Base-by-base conservation (phyloP, 2,888 invertebrate species). In the Drosophila cognata region DNA sequence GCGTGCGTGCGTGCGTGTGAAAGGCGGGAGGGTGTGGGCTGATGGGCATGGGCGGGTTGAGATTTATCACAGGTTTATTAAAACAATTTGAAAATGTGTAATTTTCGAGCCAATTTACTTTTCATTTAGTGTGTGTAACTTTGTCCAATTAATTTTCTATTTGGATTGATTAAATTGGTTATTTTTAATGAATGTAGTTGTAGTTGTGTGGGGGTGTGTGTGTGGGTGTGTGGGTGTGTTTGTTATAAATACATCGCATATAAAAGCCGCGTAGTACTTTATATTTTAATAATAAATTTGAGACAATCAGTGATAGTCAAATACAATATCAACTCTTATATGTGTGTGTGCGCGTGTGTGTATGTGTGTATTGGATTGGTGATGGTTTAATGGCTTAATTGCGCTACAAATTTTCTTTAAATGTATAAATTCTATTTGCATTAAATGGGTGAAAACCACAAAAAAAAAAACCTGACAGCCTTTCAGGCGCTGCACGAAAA, bases 61-160 rank as follows among this genome's bases (percentile, higher is more conserved):
- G 74, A 64, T 60, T 80, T 89, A 85, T 85, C 85, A 85, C 85
- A 85, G 85, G 74, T 80, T 66, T 70, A 64, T 68, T 25, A 60
- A 53, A 56, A 64, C 43, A 33, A 64, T 28, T 43, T 52, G 38
- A 21, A 64, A 64, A 63, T 4, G 33, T 53, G 51, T 36, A 65
- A 55, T 67, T 59, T 58, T 59, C 61, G 68, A 68, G 36, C 48
- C 38, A 36, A 51, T 55, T 13, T 58, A 46, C 21, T 46, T 8
- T 62, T 33, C 2, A 36, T 36, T 36, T 36, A 28, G 55, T 36
- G 28, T 50, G 36, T 58, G 56, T 31, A 61, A 28, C 55, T 65
- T 51, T 66, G 61, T 73, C 25, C 46, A 46, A 46, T 46, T 46
- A 8, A 41, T 48, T 56, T 29, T 38, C 31, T 25, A 31, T 25